Percentiles rank a stretch among this genome's conserved stretches.
Evolutionary conservation across 2,888 invertebrate genomes (phyloP).

Genomic region (Drosophila paranaensis): DNA sequence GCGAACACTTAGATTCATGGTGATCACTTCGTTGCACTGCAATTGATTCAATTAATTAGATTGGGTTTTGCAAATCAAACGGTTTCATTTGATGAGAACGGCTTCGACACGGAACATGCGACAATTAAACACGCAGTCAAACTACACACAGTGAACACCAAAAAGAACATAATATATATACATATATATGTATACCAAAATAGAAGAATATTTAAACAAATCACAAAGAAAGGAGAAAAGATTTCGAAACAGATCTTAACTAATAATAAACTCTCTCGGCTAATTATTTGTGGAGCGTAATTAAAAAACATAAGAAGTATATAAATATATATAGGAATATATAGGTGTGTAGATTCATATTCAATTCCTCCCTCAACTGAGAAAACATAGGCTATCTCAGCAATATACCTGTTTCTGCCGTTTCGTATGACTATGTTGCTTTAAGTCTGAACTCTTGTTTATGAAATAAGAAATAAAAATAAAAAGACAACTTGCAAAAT

Average conservation of each 20-base stretch:
- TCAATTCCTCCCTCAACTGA: background rate
- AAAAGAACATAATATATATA: constrained; percentile 2
- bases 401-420: background rate
- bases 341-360: no score
- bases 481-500: constrained; percentile 76
- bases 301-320: background rate
- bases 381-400: background rate
- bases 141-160: constrained; percentile 44
- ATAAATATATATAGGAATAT: background rate
- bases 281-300: background rate
- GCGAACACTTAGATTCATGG: constrained; percentile 85
- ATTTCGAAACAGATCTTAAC: background rate
- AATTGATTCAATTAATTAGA: constrained; percentile 29
- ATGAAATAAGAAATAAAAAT: constrained; percentile 78
- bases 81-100: background rate
- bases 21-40: constrained; percentile 85
- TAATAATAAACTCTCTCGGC: background rate
- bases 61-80: constrained; percentile 9
- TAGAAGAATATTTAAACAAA: background rate
- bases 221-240: background rate
- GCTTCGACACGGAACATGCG: constrained; percentile 57
- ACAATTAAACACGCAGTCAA: constrained; percentile 42
- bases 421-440: background rate
- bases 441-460: background rate
- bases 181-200: background rate